Conservation (phyloP, 2,797 vertebrate genomes). For the Gallinago solitaria region DNA sequence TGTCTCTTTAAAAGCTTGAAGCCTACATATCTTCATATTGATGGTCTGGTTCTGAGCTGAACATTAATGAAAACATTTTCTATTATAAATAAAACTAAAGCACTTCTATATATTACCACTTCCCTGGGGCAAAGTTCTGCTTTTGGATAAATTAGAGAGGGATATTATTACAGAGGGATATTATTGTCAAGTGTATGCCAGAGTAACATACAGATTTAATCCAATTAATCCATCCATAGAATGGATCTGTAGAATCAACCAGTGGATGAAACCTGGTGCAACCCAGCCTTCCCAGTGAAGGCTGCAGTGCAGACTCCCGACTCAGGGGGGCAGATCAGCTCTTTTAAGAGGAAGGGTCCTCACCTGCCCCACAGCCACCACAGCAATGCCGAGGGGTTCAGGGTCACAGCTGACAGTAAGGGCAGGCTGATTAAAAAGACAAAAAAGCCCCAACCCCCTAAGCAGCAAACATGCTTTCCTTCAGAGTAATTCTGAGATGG, state of each 20-base stretch:
- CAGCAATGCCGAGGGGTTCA: neutral
- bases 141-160: neutral
- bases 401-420: neutral
- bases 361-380: neutral
- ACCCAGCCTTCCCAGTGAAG: accelerated
- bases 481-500: neutral
- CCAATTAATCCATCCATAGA: neutral
- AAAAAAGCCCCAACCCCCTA: neutral
- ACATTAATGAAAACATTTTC: constrained; percentile 9
- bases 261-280: neutral
- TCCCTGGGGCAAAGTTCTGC: neutral
- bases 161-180: neutral
- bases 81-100: neutral
- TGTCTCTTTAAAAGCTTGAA: constrained; percentile 17
- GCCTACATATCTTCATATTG: neutral
- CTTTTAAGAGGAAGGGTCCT: neutral
- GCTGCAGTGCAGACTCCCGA: neutral
- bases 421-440: neutral
- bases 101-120: neutral
- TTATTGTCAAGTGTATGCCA: neutral
- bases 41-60: neutral
- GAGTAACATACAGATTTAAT: neutral
- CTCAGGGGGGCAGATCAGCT: neutral
- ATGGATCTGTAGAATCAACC: neutral
- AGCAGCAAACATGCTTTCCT: neutral